phyloP scores from a whole-genome alignment of 2,797 vertebrate species.

The Spea hammondii region DNA sequence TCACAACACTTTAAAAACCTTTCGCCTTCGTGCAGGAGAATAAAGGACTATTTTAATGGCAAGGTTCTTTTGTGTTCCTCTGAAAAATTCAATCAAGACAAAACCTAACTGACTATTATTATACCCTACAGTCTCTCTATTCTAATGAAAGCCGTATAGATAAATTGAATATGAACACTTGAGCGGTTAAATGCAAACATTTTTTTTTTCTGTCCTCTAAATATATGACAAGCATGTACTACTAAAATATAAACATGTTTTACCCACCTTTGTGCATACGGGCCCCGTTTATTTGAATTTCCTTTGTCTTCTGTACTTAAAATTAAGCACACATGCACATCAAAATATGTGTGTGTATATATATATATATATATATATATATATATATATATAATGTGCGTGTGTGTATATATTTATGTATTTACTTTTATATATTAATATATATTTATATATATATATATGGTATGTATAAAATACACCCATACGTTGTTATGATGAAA shows the following conservation, averaged over 20 bases:
- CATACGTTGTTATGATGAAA: not conserved
- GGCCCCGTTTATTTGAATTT: constrained; percentile 47
- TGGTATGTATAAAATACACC: too few species aligned
- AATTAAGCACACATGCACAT: constrained; percentile 10
- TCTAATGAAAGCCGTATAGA: constrained; percentile 89
- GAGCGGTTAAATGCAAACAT: constrained; percentile 79
- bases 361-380: not conserved
- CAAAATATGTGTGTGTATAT: not conserved
- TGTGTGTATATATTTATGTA: constrained; percentile 5
- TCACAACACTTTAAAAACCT: constrained; percentile 99
- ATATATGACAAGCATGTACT: constrained; percentile 78
- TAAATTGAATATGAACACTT: constrained; percentile 90
- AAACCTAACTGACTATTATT: constrained; percentile 93
- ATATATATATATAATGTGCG: not conserved
- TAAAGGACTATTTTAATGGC: constrained; percentile 98
- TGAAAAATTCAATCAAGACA: constrained; percentile 99
- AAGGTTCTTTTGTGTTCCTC: constrained; percentile 94
- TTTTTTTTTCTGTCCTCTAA: constrained; percentile 83
- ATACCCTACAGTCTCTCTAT: constrained; percentile 81
- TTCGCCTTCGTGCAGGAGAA: constrained; percentile 85
- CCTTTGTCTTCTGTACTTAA: constrained; percentile 48
- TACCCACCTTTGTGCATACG: constrained; percentile 26
- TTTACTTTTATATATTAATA: constrained; percentile 1
- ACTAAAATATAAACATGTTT: constrained; percentile 78
- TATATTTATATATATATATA: not conserved